Percentiles rank a stretch among this genome's conserved stretches.
These are phyloP conservation scores for Oikopleura vanhoeffeni DNA, from an alignment of 23 tunicate genomes.

Conservation along the genomic window DNA sequence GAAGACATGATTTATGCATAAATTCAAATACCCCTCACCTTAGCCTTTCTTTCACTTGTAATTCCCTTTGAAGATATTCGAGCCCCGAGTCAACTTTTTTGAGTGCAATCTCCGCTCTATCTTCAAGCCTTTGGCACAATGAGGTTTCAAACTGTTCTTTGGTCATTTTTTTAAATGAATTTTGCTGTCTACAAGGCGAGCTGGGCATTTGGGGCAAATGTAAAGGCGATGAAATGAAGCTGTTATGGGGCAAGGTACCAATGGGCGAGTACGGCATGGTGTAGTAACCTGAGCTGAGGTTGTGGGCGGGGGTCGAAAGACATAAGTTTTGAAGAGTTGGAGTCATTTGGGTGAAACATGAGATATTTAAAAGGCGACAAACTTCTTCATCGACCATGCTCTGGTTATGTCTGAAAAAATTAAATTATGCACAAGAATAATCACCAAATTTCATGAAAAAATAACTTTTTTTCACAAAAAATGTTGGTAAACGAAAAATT, in stretches of 20 bases:
- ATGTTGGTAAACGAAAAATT: no score
- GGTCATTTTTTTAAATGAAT: background rate
- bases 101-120: background rate
- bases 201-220: background rate
- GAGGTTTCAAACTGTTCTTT: background rate
- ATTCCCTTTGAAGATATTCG: background rate
- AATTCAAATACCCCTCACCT: no score
- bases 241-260: background rate
- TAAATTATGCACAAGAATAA: no score
- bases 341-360: background rate
- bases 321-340: background rate
- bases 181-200: background rate
- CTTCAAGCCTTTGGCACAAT: background rate
- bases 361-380: background rate
- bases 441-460: no score
- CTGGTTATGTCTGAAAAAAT: no score
- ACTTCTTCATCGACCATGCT: conserved; percentile 1
- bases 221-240: background rate
- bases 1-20: no score
- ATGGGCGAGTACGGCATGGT: conserved; percentile 3
- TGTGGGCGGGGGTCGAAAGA: background rate
- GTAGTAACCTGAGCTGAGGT: background rate
- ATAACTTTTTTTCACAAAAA: no score
- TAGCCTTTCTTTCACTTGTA: background rate
- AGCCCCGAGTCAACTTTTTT: conserved; percentile 1